Conservation (phyloP, 2,888 invertebrate species). For the Leptopilina syphax region DNA sequence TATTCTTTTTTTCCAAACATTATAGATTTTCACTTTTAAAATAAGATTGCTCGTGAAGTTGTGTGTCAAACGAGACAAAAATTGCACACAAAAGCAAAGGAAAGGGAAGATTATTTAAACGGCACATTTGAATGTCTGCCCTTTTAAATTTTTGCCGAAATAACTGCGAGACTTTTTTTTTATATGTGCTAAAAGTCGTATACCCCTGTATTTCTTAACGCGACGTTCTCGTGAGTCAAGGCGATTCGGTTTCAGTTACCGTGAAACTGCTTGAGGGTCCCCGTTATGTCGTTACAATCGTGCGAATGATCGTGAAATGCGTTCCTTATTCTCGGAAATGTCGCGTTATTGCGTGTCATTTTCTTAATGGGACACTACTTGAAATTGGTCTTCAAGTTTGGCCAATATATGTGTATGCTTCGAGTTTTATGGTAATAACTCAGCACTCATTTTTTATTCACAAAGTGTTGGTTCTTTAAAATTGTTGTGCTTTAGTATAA, state of each 20-base stretch:
- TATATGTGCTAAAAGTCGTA: neutral
- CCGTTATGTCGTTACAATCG: conserved; percentile 35
- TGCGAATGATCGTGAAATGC: conserved; percentile 37
- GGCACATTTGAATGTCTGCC: neutral
- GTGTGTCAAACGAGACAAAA: neutral
- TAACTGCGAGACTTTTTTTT: neutral
- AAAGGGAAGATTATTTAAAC: too few species aligned
- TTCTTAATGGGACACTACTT: conserved; percentile 29
- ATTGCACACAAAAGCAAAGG: too few species aligned
- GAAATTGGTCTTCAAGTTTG: conserved; percentile 14
- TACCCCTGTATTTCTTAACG: conserved; percentile 10
- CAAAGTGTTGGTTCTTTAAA: too few species aligned
- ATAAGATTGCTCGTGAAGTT: too few species aligned
- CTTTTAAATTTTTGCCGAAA: conserved; percentile 6
- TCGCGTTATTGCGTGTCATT: conserved; percentile 31
- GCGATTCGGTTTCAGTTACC: conserved; percentile 28
- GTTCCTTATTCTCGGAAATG: conserved; percentile 37
- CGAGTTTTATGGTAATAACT: neutral
- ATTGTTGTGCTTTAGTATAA: too few species aligned
- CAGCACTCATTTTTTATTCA: too few species aligned
- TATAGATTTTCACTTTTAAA: too few species aligned
- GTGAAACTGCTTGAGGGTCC: conserved; percentile 34
- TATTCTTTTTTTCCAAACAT: too few species aligned
- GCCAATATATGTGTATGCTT: neutral
- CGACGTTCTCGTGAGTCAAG: conserved; percentile 34